These are phyloP conservation scores for Idris sp. DNA, from an alignment of 1,140 invertebrate genomes.

Conservation along the genomic window DNA sequence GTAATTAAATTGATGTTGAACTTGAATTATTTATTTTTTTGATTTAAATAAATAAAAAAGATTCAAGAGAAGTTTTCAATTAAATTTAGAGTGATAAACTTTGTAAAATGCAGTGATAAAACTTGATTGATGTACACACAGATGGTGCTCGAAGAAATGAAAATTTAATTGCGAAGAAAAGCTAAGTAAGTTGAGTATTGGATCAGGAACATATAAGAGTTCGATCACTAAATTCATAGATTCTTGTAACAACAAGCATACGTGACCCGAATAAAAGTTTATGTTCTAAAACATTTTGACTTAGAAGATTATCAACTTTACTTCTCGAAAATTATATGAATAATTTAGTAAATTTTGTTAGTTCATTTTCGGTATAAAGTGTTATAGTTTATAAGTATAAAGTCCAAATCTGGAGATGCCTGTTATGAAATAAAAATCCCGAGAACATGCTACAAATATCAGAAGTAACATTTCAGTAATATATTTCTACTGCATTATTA, in stretches of 20 bases:
- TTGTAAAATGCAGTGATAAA: constrained; percentile 3
- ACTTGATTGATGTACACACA: constrained; percentile 12
- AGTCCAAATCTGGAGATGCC: constrained; percentile 7
- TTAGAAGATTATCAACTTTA: constrained; percentile 37
- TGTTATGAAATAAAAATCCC: constrained; percentile 19
- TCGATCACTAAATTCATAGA: constrained; percentile 33
- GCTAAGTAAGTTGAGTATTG: constrained; percentile 14
- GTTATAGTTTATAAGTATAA: constrained; percentile 3
- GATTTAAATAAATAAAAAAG: no score
- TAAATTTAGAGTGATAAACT: not conserved
- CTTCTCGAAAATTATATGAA: constrained; percentile 54
- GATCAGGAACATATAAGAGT: constrained; percentile 24
- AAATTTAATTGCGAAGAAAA: constrained; percentile 43
- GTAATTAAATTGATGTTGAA: no score
- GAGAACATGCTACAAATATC: no score
- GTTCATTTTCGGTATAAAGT: constrained; percentile 26
- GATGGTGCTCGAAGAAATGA: constrained; percentile 15
- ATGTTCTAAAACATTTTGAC: constrained; percentile 28
- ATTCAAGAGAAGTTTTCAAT: not conserved
- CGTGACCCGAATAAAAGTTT: constrained; percentile 33
- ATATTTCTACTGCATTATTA: no score
- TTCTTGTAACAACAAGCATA: constrained; percentile 40
- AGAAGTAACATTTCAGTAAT: no score
- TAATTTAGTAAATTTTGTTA: constrained; percentile 37
- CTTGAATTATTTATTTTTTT: no score